Evolutionary conservation across 2,113 vertebrate species (phyloP).

Genomic region (Malurus alboscapulatus): DNA sequence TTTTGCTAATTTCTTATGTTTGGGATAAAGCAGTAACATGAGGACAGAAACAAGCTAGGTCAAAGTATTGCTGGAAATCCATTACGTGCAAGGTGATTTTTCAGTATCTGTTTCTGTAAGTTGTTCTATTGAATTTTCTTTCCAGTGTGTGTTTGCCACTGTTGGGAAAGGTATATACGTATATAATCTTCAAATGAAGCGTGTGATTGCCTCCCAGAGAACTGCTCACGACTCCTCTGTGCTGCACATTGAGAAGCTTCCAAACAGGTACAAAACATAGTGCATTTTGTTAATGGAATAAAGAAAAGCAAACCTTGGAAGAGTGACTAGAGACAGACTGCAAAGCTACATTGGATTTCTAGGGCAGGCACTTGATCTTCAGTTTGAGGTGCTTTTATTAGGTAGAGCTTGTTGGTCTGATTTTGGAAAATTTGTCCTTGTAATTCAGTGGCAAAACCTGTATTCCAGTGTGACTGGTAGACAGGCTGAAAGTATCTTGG

Average conservation of each 20-base stretch:
- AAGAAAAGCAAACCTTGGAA: not conserved
- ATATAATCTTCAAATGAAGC: constrained; percentile 84
- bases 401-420: not conserved
- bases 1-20: not conserved
- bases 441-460: not conserved
- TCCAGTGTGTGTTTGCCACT: constrained; percentile 86
- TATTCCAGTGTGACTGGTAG: not conserved
- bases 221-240: constrained; percentile 90
- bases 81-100: constrained; percentile 2
- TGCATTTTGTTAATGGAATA: not conserved
- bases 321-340: not conserved
- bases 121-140: constrained; percentile 47
- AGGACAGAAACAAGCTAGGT: not conserved
- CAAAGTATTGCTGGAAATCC: constrained; percentile 23
- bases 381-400: not conserved
- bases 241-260: constrained; percentile 81
- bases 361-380: not conserved
- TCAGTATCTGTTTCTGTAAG: constrained; percentile 44
- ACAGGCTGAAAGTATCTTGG: not conserved
- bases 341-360: not conserved
- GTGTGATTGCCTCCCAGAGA: constrained; percentile 89
- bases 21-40: not conserved
- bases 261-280: constrained; percentile 73
- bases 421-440: not conserved
- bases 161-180: constrained; percentile 93